phyloP scores from a whole-genome alignment of 2,888 invertebrate genomes.

The Cephonodes hylas region DNA sequence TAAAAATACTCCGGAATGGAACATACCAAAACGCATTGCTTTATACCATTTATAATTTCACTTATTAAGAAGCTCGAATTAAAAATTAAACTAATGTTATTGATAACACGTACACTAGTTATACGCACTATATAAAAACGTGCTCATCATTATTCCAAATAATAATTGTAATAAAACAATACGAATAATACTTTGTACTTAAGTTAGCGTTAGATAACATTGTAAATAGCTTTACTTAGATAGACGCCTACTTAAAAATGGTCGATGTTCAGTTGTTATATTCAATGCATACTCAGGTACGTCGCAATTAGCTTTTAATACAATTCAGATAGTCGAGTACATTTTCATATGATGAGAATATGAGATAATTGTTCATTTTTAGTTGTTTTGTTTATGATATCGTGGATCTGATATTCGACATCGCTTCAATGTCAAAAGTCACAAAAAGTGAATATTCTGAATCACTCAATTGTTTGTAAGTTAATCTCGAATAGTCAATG shows the following conservation, averaged over 20 bases:
- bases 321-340: neutral
- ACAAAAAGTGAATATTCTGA: neutral
- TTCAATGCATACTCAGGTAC: neutral
- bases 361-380: neutral
- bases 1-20: neutral
- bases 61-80: conserved; percentile 4
- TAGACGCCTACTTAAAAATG: conserved; percentile 10
- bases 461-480: too few species aligned
- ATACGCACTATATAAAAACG: conserved; percentile 3
- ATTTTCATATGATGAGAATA: neutral
- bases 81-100: neutral
- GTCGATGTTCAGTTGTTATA: conserved; percentile 2
- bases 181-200: conserved; percentile 14
- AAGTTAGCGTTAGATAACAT: neutral
- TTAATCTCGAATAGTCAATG: neutral
- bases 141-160: conserved; percentile 11
- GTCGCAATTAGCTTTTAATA: neutral
- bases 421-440: too few species aligned
- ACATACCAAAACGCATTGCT: conserved; percentile 1
- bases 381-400: neutral
- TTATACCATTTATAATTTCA: conserved; percentile 2
- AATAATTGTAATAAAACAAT: neutral
- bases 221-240: conserved; percentile 16
- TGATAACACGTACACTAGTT: conserved; percentile 6
- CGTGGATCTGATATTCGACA: neutral